Evolutionary conservation across 92 coral and sea anemone genomes (phyloP).

Genomic region (Actinernus sp.): DNA sequence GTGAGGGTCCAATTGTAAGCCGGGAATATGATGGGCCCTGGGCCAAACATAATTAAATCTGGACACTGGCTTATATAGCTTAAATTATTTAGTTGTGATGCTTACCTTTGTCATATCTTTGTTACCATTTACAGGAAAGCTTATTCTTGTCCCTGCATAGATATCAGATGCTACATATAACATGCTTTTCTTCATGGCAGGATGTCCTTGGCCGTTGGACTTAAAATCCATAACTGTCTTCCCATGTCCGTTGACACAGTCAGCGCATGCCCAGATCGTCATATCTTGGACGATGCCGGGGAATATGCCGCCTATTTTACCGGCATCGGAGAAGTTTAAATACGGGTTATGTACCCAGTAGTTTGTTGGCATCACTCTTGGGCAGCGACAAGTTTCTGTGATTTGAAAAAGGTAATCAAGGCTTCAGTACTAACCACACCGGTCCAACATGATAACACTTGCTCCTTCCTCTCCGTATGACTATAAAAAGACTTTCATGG

Average conservation of each 20-base stretch:
- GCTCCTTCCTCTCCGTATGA: too few relatives aligned
- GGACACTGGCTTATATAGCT: too few relatives aligned
- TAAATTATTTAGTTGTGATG: too few relatives aligned
- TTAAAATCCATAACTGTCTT: conserved; percentile 32
- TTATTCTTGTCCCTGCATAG: conserved; percentile 51
- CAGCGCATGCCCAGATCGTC: conserved; percentile 61
- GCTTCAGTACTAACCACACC: too few relatives aligned
- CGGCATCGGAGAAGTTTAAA: neutral
- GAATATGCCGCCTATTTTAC: conserved; percentile 51
- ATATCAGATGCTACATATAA: conserved; percentile 49
- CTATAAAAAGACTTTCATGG: too few relatives aligned
- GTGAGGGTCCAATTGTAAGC: too few relatives aligned
- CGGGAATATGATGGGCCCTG: too few relatives aligned
- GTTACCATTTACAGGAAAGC: conserved; percentile 78
- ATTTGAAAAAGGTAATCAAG: too few relatives aligned
- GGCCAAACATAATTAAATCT: too few relatives aligned
- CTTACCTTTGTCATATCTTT: conserved; percentile 44
- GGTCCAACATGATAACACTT: too few relatives aligned
- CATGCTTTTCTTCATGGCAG: conserved; percentile 34
- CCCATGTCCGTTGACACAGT: conserved; percentile 71
- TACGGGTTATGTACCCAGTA: conserved; percentile 74
- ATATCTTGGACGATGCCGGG: conserved; percentile 34
- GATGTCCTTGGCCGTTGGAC: conserved; percentile 20
- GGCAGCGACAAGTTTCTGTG: conserved; percentile 87
- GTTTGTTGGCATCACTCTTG: conserved; percentile 49